Evolutionary conservation across 2,888 invertebrate genomes (phyloP).

Genomic region (Coleophora flavipennella): DNA sequence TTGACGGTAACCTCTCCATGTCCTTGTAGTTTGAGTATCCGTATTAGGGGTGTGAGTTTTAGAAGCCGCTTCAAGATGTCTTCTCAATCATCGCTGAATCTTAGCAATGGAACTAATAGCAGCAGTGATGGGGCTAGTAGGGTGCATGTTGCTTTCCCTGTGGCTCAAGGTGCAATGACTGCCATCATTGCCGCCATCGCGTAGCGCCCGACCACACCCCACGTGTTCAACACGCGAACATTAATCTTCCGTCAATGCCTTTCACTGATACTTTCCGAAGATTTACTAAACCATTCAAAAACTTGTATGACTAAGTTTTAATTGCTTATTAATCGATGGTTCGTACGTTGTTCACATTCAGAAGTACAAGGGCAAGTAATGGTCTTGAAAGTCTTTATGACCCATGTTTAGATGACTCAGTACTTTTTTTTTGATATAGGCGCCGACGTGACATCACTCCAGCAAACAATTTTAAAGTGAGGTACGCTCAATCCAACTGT

Average conservation of each 20-base stretch:
- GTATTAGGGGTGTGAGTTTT: no score
- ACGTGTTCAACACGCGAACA: constrained; percentile 62
- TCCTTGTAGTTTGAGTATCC: no score
- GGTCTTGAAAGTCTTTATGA: no score
- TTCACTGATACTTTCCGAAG: constrained; percentile 36
- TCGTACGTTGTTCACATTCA: no score
- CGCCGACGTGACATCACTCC: no score
- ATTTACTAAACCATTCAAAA: constrained; percentile 20
- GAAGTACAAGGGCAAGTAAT: no score
- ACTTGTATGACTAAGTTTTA: no score
- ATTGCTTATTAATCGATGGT: constrained; percentile 23
- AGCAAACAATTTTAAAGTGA: neutral
- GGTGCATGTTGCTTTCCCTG: constrained; percentile 45
- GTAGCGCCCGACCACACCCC: constrained; percentile 34
- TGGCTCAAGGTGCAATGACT: constrained; percentile 65
- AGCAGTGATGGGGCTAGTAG: constrained; percentile 13
- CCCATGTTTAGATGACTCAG: no score
- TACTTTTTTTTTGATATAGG: no score
- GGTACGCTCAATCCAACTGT: neutral
- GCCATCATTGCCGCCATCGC: constrained; percentile 39
- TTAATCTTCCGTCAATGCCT: constrained; percentile 55
- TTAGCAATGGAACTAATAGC: constrained; percentile 3
- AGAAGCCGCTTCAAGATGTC: no score
- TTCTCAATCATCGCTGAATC: no score
- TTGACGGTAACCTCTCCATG: constrained; percentile 58